phyloP scores from a whole-genome alignment of 2,888 invertebrate genomes.

The Pristionchus arcanus region DNA sequence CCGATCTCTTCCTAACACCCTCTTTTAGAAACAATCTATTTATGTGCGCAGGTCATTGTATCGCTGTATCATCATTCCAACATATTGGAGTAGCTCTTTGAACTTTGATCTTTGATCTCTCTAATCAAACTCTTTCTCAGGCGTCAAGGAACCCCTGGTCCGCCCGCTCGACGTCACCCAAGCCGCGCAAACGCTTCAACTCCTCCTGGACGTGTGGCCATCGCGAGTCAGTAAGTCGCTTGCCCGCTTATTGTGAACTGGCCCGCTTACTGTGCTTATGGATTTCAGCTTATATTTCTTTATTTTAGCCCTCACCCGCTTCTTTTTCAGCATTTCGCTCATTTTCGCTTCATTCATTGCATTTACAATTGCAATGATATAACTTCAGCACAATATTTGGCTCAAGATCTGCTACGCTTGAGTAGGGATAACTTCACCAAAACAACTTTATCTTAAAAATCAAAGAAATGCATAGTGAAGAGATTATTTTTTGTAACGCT shows the following conservation, averaged over 20 bases:
- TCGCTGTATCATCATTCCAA: too few species aligned
- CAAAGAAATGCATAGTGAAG: too few species aligned
- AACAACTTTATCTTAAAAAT: too few species aligned
- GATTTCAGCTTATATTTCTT: too few species aligned
- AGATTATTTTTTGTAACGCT: too few species aligned
- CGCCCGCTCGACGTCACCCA: constrained; percentile 75
- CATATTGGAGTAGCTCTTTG: background rate
- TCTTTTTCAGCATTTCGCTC: background rate
- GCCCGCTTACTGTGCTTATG: background rate
- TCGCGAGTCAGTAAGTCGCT: constrained; percentile 78
- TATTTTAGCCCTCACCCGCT: too few species aligned
- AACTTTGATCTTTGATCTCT: background rate
- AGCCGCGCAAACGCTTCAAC: constrained; percentile 71
- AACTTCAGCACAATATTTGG: background rate
- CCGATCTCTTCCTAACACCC: too few species aligned
- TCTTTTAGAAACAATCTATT: too few species aligned
- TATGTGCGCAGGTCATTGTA: too few species aligned
- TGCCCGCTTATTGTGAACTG: constrained; percentile 28
- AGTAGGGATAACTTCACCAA: too few species aligned
- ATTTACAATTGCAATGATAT: too few species aligned
- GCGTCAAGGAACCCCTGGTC: constrained; percentile 58
- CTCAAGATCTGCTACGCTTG: too few species aligned
- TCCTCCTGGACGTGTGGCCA: constrained; percentile 78
- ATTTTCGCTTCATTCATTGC: background rate
- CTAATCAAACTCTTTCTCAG: background rate